These are phyloP conservation scores for Chaitophorus viminalis DNA, from an alignment of 2,888 invertebrate genomes.

Conservation along the genomic window DNA sequence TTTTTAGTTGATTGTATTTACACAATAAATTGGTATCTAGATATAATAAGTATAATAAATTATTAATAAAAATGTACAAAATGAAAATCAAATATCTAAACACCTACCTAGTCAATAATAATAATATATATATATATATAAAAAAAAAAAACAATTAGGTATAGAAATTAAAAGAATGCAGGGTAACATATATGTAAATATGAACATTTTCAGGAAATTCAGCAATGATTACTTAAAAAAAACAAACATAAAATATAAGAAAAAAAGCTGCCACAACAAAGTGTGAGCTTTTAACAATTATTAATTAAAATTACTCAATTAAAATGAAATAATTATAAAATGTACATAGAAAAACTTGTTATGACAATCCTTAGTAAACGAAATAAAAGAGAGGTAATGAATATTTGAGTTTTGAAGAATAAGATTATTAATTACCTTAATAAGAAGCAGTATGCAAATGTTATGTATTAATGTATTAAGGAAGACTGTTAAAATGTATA, in stretches of 20 bases:
- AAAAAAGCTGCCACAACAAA: not conserved
- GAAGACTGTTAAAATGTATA: conserved; percentile 4
- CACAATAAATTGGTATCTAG: conserved; percentile 31
- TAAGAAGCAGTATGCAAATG: not conserved
- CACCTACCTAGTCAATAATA: conserved; percentile 15
- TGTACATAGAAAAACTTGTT: not conserved
- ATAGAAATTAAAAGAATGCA: conserved; percentile 5
- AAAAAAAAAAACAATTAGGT: not conserved
- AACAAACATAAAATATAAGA: not conserved
- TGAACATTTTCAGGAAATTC: conserved; percentile 12
- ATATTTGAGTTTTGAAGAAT: conserved; percentile 3
- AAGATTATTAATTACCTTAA: not conserved
- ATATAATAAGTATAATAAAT: conserved; percentile 51
- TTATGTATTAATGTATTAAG: not conserved
- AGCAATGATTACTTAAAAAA: conserved; percentile 16
- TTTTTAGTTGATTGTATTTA: conserved; percentile 43
- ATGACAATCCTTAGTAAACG: conserved; percentile 5
- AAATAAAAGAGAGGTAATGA: conserved; percentile 32
- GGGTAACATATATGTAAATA: conserved; percentile 4
- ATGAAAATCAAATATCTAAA: conserved; percentile 31
- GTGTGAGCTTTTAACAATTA: conserved; percentile 11
- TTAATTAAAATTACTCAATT: conserved; percentile 6
- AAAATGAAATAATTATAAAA: conserved; percentile 32
- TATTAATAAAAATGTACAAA: conserved; percentile 57
- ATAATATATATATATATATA: conserved; percentile 18